phyloP scores from a whole-genome alignment of 2,797 vertebrate genomes.

The Pangasius larnaudii region DNA sequence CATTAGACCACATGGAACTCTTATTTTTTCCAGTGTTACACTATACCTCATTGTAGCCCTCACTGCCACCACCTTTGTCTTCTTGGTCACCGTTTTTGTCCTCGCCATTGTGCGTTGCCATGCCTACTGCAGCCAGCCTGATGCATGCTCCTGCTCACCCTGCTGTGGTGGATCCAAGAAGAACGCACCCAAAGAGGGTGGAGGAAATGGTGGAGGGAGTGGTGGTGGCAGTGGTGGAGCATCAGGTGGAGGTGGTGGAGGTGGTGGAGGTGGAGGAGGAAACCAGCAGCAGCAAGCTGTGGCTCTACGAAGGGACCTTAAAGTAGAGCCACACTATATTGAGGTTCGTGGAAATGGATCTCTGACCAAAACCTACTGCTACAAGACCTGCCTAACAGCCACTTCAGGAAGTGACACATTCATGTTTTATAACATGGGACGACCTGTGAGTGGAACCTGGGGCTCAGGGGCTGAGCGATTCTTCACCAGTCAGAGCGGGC shows the following conservation, averaged over 20 bases:
- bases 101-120: slow-evolving; percentile 91
- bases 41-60: slow-evolving; percentile 95
- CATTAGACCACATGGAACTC: slow-evolving; percentile 77
- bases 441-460: slow-evolving; percentile 86
- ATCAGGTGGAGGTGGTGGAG: slow-evolving; percentile 55
- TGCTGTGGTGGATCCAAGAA: slow-evolving; percentile 84
- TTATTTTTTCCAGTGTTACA: slow-evolving; percentile 89
- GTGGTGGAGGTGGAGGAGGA: slow-evolving; percentile 44
- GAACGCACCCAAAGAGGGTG: slow-evolving; percentile 67
- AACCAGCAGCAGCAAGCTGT: slow-evolving; percentile 64
- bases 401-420: slow-evolving; percentile 97
- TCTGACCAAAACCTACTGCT: slow-evolving; percentile 96
- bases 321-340: slow-evolving; percentile 94
- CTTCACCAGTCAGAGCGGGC: slow-evolving; percentile 90
- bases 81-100: slow-evolving; percentile 90
- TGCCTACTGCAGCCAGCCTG: slow-evolving; percentile 84
- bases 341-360: slow-evolving; percentile 95
- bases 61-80: slow-evolving; percentile 91
- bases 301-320: slow-evolving; percentile 81
- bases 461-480: slow-evolving; percentile 83
- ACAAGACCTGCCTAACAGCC: slow-evolving; percentile 93
- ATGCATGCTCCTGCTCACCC: slow-evolving; percentile 83
- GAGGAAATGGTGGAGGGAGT: slow-evolving; percentile 59
- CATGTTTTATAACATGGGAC: slow-evolving; percentile 98
- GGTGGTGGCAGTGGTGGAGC: slow-evolving; percentile 63